Percentiles rank a stretch among this genome's conserved stretches.
These are phyloP conservation scores for Latrodectus elegans DNA, from an alignment of 2,888 invertebrate genomes.

Conservation along the genomic window DNA sequence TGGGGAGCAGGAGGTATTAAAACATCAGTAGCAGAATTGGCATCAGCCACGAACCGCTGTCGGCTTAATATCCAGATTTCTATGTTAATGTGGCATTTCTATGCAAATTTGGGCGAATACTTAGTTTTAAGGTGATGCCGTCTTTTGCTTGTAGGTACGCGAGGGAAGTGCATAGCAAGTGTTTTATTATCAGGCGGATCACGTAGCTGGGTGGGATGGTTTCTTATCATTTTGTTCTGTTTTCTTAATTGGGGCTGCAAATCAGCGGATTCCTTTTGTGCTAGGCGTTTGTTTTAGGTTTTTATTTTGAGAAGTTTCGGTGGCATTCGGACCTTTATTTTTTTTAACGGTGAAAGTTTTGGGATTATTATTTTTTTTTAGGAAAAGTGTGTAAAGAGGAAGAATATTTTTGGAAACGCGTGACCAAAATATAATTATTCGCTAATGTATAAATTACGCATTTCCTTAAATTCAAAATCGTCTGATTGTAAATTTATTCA, in stretches of 20 bases:
- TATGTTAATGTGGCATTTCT: slow-evolving; percentile 5
- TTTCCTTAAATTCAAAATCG: too few species aligned
- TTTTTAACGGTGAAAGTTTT: too few species aligned
- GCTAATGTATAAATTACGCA: too few species aligned
- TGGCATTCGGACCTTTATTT: too few species aligned
- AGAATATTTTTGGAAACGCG: too few species aligned
- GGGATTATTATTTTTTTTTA: too few species aligned
- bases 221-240: not conserved
- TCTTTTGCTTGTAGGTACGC: not conserved
- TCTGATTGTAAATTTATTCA: too few species aligned
- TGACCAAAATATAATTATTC: too few species aligned
- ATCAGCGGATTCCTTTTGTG: not conserved
- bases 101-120: not conserved
- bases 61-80: slow-evolving; percentile 3
- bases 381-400: too few species aligned
- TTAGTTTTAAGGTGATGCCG: not conserved
- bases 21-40: not conserved
- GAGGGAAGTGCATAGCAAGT: not conserved
- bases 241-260: not conserved
- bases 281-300: too few species aligned
- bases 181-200: slow-evolving; percentile 3
- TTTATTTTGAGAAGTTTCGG: too few species aligned
- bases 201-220: not conserved
- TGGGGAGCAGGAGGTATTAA: not conserved
- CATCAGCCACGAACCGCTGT: not conserved